Base-by-base conservation (phyloP, 1,140 invertebrate genomes). In the Sitobion miscanthi region DNA sequence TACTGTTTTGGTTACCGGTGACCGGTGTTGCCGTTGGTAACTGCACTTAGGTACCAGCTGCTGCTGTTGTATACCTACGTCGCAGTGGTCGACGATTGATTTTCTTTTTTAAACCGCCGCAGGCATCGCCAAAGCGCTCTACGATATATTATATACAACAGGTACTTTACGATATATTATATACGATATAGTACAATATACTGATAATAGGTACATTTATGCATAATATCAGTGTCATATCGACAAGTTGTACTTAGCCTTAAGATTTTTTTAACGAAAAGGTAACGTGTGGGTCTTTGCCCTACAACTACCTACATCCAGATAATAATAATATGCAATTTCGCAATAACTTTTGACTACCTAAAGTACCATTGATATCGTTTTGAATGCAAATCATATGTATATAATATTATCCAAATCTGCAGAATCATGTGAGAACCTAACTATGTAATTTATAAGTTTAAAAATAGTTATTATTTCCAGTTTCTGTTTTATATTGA, bases 21-120 rank as follows among this genome's bases (percentile, higher is more conserved):
- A 23, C 86, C 49, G n/a, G 25, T n/a, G 87, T 88, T 88, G 47
- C 49, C 87, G 47, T 88, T 35, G n/a, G 87, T 49, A 88, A 88
- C 87, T 20, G 82, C 35, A 83, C 20, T 23, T 45, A 30, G 38
- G 8, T 5, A 42, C 38, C 23, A 85, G 83, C 82, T 23, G 49
- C 52, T 54, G 52, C 20, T 21, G 35, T 42, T 23, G 23, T 42
- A 42, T 3, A 42, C 38, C 23, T 25, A 25, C 38, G 35, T 9
- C 45, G 87, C 47, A 21, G 17, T 35, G 87, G 87, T 54, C 87
- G 47, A 88, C 21, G 14, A 88, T 88, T 38, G 87, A 88, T 88
- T 88, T 88, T 88, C n/a, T 35, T 35, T 25, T 77, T 20, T 5
- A 77, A 77, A 17, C 14, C 30, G 9, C 11, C 57, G 14, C 62